These are phyloP conservation scores for Spea hammondii DNA, from an alignment of 2,797 vertebrate species.

Conservation along the genomic window DNA sequence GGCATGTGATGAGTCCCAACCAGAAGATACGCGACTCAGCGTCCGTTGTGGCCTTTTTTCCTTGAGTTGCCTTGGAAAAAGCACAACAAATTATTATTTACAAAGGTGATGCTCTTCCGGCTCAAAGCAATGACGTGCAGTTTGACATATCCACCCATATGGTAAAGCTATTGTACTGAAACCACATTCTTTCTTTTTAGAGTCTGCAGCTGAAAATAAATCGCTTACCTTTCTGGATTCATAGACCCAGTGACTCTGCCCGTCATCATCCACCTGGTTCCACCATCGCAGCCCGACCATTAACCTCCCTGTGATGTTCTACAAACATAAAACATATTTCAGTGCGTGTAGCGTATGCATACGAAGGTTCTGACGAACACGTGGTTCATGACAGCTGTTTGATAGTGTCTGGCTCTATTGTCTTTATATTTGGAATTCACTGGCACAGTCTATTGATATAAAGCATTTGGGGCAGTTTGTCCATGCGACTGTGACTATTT, in stretches of 20 bases:
- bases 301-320: slow-evolving; percentile 91
- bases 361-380: no score
- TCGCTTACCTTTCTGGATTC: slow-evolving; percentile 85
- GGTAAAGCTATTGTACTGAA: no score
- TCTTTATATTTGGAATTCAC: no score
- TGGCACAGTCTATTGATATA: no score
- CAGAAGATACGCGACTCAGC: slow-evolving; percentile 92
- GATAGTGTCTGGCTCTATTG: no score
- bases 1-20: slow-evolving; percentile 86
- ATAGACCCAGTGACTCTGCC: slow-evolving; percentile 91
- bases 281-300: slow-evolving; percentile 95
- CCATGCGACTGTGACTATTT: no score
- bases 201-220: not conserved
- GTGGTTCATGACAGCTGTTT: no score
- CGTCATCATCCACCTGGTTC: slow-evolving; percentile 97
- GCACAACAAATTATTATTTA: not conserved
- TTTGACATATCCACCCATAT: no score
- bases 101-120: rapidly evolving
- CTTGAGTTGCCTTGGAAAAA: slow-evolving; percentile 52
- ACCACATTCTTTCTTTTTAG: not conserved
- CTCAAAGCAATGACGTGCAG: not conserved
- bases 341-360: no score
- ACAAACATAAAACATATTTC: not conserved
- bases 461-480: no score
- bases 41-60: slow-evolving; percentile 66